These are phyloP conservation scores for Hafferia zeledoni DNA, from an alignment of 2,797 vertebrate species.

Conservation along the genomic window DNA sequence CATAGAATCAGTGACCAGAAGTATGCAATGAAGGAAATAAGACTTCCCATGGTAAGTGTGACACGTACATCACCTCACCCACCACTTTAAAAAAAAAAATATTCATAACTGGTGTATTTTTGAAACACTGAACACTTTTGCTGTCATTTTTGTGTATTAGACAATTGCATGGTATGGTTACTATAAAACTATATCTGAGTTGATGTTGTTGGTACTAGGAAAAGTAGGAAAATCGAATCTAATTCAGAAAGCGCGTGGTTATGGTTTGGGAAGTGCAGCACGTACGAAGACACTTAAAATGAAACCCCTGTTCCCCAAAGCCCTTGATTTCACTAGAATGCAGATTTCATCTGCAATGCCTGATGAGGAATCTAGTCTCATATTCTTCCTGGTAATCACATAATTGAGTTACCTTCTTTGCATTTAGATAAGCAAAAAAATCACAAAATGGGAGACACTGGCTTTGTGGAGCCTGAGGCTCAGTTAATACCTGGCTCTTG, in stretches of 20 bases:
- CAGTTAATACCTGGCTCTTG: neutral
- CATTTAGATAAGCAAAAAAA: neutral
- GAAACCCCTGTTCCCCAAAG: neutral
- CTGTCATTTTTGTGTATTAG: neutral
- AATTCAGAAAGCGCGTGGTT: neutral
- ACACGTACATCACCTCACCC: neutral
- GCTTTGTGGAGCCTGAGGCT: neutral
- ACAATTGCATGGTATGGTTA: neutral
- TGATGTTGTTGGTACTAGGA: neutral
- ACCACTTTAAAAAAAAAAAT: neutral
- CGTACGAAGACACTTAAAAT: neutral
- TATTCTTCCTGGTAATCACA: neutral
- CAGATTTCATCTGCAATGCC: neutral
- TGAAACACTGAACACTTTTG: neutral
- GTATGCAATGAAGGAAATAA: conserved; percentile 90
- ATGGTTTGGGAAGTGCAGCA: neutral
- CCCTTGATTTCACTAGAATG: neutral
- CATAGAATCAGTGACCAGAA: conserved; percentile 68
- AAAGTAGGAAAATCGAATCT: neutral
- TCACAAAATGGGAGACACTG: neutral
- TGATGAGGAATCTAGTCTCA: neutral
- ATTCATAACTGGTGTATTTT: neutral
- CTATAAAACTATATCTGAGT: neutral
- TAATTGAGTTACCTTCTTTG: neutral
- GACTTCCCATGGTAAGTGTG: conserved; percentile 85